Evolutionary conservation across 2,113 vertebrate genomes (phyloP), one percentile per base, ranked within the genome.

Genomic region (Cebidichthys violaceus): DNA sequence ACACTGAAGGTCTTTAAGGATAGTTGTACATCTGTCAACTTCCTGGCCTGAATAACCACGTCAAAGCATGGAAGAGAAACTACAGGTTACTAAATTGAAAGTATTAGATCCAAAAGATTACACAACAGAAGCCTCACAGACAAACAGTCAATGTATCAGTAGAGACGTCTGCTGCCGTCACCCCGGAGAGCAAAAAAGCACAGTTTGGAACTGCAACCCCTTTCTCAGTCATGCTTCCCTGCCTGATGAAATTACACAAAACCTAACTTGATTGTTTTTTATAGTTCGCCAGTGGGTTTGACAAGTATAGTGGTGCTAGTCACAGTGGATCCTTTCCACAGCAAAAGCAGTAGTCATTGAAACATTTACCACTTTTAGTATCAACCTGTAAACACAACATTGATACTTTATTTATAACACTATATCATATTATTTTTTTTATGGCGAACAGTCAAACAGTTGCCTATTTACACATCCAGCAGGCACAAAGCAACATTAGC

Each of bases 51-150:
- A 59, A 69, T 55, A 50, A 47, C 18, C 55, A 66, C 1, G 0
- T 52, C 57, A 71, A 37, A 20, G 27, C 6, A 57, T 11, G 17
- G 57, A 62, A 31, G 67, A 66, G 10, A 82, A 79, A 79, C 41
- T 39, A 15, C 59, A 73, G 47, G 77, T 76, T 17, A 57, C 15
- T 41, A 33, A 71, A 45, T 22, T 11, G 41, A 71, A 80, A 68
- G 18, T 24, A 64, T 69, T 62, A 75, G 37, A 76, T 67, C 33
- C 50, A 64, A 24, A 55, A 70, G 70, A 79, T 71, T 50, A 81
- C 29, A 45, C 65, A 75, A 78, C 64, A 70, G 70, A 39, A 55
- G 45, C 66, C 54, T 70, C 24, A 71, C 70, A 77, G 70, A 77
- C 72, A 67, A 61, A 62, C 50, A 33, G 24, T 14, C 29, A 27